These are phyloP conservation scores for Alcis repandata DNA, from an alignment of 2,888 invertebrate species.

Conservation along the genomic window DNA sequence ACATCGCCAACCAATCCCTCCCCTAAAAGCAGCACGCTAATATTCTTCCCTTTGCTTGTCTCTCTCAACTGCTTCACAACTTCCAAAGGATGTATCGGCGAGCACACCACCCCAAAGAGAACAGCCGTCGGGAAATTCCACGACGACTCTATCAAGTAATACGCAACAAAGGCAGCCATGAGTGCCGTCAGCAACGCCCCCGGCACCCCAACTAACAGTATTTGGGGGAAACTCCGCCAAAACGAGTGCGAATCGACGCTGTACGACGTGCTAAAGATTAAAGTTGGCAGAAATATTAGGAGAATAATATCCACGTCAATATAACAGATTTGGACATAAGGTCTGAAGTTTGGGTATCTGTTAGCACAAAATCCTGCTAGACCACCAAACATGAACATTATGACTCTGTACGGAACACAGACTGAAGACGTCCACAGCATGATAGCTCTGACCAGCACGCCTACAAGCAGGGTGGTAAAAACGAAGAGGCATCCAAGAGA, in stretches of 20 bases:
- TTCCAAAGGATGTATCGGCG: constrained; percentile 78
- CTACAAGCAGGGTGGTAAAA: constrained; percentile 66
- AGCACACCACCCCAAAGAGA: constrained; percentile 74
- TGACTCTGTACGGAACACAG: constrained; percentile 71
- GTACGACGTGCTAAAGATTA: constrained; percentile 77
- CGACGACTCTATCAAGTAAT: constrained; percentile 68
- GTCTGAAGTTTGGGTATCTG: constrained; percentile 65
- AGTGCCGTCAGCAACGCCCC: constrained; percentile 71
- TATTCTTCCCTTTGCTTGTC: constrained; percentile 74
- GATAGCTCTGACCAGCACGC: constrained; percentile 68
- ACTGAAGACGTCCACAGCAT: constrained; percentile 68
- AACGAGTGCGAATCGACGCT: constrained; percentile 76
- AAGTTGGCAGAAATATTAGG: constrained; percentile 66
- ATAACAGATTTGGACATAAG: constrained; percentile 70
- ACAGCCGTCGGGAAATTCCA: constrained; percentile 73
- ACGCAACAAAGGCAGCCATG: constrained; percentile 73
- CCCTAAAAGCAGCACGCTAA: constrained; percentile 73
- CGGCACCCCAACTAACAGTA: constrained; percentile 71
- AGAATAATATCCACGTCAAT: constrained; percentile 69
- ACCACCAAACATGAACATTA: constrained; percentile 77
- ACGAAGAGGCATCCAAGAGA: constrained; percentile 69
- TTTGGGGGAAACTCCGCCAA: constrained; percentile 75
- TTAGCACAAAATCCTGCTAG: constrained; percentile 71
- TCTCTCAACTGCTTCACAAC: constrained; percentile 72
- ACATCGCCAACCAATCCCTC: constrained; percentile 79